phyloP scores from a whole-genome alignment of 2,797 vertebrate species.

The Chloroceryle amazona region DNA sequence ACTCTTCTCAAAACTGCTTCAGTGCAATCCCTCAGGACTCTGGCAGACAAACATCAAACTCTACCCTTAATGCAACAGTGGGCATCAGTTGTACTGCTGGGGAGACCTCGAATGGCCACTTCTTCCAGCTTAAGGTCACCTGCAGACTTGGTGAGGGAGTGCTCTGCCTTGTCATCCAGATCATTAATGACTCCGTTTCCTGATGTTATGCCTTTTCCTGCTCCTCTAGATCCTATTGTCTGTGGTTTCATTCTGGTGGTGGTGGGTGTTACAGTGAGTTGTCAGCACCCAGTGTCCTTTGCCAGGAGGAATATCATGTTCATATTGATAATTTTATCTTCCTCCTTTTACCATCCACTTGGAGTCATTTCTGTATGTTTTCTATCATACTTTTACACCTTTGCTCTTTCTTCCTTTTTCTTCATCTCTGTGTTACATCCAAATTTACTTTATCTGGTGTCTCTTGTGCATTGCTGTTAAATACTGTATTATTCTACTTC shows the following conservation, averaged over 20 bases:
- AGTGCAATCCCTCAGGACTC: background rate
- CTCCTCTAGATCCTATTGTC: background rate
- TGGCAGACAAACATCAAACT: background rate
- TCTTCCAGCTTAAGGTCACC: background rate
- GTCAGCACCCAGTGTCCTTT: background rate
- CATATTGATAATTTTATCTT: background rate
- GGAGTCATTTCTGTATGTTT: background rate
- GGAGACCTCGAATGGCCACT: background rate
- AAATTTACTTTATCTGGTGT: background rate
- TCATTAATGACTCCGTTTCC: background rate
- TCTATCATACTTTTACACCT: background rate
- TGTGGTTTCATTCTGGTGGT: background rate
- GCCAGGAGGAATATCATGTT: background rate
- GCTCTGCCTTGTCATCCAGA: background rate
- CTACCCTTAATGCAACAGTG: background rate
- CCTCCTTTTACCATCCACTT: background rate
- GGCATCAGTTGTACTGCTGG: no score
- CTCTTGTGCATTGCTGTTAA: background rate
- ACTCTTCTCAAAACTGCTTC: background rate
- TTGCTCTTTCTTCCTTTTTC: background rate
- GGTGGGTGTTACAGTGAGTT: rapidly evolving
- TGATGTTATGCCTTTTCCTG: background rate
- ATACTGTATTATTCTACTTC: background rate
- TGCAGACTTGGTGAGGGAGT: background rate
- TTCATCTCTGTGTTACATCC: background rate